Evolutionary conservation across 1,140 invertebrate species (phyloP), one percentile per base, ranked within the genome.

Genomic region (Coelopa frigida): DNA sequence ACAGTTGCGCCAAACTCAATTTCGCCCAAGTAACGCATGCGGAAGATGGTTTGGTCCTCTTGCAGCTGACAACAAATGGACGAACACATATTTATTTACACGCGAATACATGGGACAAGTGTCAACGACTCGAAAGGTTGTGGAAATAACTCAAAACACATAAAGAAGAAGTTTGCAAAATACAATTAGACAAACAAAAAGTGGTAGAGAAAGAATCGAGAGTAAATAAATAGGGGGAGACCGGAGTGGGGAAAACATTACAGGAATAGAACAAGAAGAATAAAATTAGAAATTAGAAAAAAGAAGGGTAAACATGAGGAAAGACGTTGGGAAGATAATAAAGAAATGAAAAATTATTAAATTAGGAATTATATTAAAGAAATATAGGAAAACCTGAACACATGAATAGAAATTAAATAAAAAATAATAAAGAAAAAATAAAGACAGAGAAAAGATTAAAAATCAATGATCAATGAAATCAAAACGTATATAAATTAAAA

Each of bases 1-100:
- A 68, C 64, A 55, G 64, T 64, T 47, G 61, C 57, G 48, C 64
- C 64, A 57, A 68, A 62, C 59, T 68, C 64, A 60, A 68, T 62
- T 66, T 68, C 64, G 35, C 64, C 64, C 58, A 68, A 62, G 50
- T 68, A 68, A 46, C 64, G 61, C 64, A 68, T 68, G 21, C 64
- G 63, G 52, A 68, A 67, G 49, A 68, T 68, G 50, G 57, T 65
- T 50, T 68, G 64, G 59, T 68, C 64, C 53, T 68, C 64, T 68
- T 68, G 64, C 49, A 68, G 53, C 64, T 68, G 52, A 24, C 15
- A 49, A 29, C 27, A 29, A 29, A 29, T 14, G 14, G 8, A 29
- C 27, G 14, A 8, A 29, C 27, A 29, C 27, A 29, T 14, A 29
- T 14, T 10, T 14, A 29, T 14, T 10, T 14, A 29, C 27, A 29